Evolutionary conservation across 2,797 vertebrate genomes (phyloP).

Genomic region (Dicrostonyx torquatus): DNA sequence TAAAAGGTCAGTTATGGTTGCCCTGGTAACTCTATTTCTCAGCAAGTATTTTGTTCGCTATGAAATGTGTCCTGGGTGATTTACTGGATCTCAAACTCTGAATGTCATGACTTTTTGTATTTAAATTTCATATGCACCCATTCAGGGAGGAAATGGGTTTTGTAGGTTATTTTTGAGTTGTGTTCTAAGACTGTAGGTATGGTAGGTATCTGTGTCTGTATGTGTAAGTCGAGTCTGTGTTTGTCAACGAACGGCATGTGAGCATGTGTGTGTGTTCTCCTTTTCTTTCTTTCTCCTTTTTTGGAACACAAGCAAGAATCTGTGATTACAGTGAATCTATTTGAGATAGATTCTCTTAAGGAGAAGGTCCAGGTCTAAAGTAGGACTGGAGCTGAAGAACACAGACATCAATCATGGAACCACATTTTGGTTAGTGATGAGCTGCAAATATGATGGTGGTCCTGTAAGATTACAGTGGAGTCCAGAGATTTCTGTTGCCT

Average conservation of each 20-base stretch:
- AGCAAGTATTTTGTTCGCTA: conserved; percentile 77
- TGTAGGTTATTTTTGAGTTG: not conserved
- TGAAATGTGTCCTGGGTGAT: conserved; percentile 75
- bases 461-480: not conserved
- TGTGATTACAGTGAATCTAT: conserved; percentile 58
- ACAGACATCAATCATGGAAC: not conserved
- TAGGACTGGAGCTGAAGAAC: conserved; percentile 34
- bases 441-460: not conserved
- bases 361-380: conserved; percentile 57
- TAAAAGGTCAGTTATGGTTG: conserved; percentile 80
- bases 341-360: conserved; percentile 55
- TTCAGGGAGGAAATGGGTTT: conserved; percentile 67
- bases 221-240: not conserved
- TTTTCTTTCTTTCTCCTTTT: not conserved
- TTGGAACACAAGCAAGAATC: conserved; percentile 46
- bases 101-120: conserved; percentile 75
- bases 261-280: not conserved
- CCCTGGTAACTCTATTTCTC: conserved; percentile 77
- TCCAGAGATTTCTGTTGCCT: not conserved
- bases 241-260: not conserved
- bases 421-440: not conserved
- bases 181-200: conserved; percentile 41
- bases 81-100: conserved; percentile 74
- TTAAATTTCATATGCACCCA: conserved; percentile 63
- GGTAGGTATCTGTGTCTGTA: conserved; percentile 32